phyloP scores from a whole-genome alignment of 2,797 vertebrate species.

The Pangasius mekongensis region DNA sequence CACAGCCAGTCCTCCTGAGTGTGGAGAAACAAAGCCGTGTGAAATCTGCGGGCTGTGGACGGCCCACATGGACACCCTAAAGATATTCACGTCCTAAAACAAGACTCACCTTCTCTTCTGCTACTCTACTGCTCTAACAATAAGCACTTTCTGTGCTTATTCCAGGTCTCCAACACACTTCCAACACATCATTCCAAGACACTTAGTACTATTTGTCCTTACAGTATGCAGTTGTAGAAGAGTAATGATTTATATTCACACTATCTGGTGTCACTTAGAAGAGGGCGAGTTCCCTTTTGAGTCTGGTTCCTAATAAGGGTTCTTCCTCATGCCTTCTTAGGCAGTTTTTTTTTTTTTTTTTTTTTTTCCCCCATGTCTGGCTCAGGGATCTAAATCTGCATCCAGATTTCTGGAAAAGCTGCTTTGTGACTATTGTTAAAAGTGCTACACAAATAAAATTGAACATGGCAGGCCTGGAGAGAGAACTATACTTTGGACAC shows the following conservation, averaged over 20 bases:
- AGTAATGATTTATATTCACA: not conserved
- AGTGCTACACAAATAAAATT: not conserved
- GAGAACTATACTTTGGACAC: constrained; percentile 9
- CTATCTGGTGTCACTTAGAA: not conserved
- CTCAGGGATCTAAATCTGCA: not conserved
- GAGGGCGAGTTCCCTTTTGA: not conserved
- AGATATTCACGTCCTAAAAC: not conserved
- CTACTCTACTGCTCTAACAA: not conserved
- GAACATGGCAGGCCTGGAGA: not conserved
- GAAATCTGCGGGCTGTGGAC: not conserved
- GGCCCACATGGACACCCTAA: not conserved
- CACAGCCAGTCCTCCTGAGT: constrained; percentile 28
- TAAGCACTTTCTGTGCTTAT: not conserved
- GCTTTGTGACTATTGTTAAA: constrained; percentile 10
- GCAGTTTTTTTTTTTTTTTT: not conserved
- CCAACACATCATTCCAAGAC: no score
- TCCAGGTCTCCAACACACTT: not conserved
- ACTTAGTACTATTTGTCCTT: not conserved
- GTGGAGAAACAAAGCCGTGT: constrained; percentile 30
- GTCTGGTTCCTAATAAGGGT: not conserved
- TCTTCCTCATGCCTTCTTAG: not conserved
- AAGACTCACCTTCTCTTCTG: not conserved
- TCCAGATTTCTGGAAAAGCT: not conserved
- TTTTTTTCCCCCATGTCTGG: not conserved
- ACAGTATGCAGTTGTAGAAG: no score